Evolutionary conservation across 2,888 invertebrate species (phyloP).

Genomic region (Amphipyra berbera): DNA sequence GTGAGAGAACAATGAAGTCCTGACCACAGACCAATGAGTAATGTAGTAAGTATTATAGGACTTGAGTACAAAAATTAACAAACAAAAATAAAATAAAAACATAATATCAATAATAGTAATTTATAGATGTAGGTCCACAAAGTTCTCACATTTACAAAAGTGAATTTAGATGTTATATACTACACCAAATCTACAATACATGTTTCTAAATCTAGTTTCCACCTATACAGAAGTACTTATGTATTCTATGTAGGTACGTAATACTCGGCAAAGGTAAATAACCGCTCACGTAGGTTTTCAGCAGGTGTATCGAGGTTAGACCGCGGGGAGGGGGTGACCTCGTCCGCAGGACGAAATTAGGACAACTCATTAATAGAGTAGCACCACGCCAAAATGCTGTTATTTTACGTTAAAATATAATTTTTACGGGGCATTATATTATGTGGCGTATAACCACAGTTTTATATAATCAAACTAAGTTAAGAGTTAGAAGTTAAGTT

Average conservation of each 20-base stretch:
- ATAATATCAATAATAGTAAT: no score
- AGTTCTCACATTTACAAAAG: no score
- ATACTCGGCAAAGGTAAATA: constrained; percentile 19
- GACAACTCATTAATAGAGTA: constrained; percentile 41
- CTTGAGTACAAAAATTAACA: no score
- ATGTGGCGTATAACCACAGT: neutral
- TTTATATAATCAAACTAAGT: neutral
- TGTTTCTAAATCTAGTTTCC: neutral
- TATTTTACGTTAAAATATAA: constrained; percentile 1
- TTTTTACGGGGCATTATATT: constrained; percentile 17
- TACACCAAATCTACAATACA: no score
- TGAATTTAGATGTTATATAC: no score
- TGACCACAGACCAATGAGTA: no score
- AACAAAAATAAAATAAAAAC: no score
- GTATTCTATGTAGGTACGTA: neutral
- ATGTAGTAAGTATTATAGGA: no score
- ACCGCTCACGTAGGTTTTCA: constrained; percentile 18
- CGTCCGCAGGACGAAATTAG: constrained; percentile 44
- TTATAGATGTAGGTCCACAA: no score
- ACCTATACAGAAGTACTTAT: neutral
- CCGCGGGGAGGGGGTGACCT: constrained; percentile 24
- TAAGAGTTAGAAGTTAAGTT: neutral
- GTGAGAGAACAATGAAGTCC: no score
- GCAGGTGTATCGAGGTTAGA: constrained; percentile 20
- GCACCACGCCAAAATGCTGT: constrained; percentile 35